Evolutionary conservation across 1,140 invertebrate species (phyloP), one percentile per base, ranked within the genome.

Genomic region (Helicoverpa zea): DNA sequence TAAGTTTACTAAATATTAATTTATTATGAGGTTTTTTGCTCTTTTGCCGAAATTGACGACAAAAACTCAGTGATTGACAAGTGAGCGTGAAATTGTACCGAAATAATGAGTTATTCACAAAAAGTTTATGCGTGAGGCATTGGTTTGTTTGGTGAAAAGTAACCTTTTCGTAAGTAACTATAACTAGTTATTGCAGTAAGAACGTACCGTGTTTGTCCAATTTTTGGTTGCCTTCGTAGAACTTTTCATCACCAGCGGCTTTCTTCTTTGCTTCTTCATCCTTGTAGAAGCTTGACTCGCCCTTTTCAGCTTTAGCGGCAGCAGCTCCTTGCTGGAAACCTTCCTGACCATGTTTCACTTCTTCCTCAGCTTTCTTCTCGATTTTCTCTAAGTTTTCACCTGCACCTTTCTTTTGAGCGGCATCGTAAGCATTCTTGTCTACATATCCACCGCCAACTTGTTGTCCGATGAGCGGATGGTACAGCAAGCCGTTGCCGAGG

Each of bases 181-280:
- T n/a, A n/a, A n/a, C n/a, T 35, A 9, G 52, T 72, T 52, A 64
- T 49, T 58, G 72, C 51, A 43, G 35, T 43, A 43, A 43, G 5
- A 43, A 86, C 81, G 54, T 92, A 96, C 96, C 96, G 83, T 96
- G 89, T 87, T 96, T 95, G 83, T 96, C 95, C 79, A 94, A 92
- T 79, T 95, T 95, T 78, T 96, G 93, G 49, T 91, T 95, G 63
- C 96, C 96, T 83, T 95, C 88, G 82, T 96, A 96, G 63, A 90
- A 89, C 86, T 96, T 96, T 75, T 95, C 95, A 88, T 96, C 96
- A 68, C 95, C 96, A 2, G 92, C 91, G 3, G 95, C 88, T 89
- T 96, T 96, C 80, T 96, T 96, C 76, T 94, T 95, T 1, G 95
- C 96, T 81, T 95, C 92, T 81, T 95, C 94, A 68, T 95, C 94